Evolutionary conservation across 2,888 invertebrate species (phyloP), one percentile per base, ranked within the genome.

Genomic region (Sphaeridia pumilis): DNA sequence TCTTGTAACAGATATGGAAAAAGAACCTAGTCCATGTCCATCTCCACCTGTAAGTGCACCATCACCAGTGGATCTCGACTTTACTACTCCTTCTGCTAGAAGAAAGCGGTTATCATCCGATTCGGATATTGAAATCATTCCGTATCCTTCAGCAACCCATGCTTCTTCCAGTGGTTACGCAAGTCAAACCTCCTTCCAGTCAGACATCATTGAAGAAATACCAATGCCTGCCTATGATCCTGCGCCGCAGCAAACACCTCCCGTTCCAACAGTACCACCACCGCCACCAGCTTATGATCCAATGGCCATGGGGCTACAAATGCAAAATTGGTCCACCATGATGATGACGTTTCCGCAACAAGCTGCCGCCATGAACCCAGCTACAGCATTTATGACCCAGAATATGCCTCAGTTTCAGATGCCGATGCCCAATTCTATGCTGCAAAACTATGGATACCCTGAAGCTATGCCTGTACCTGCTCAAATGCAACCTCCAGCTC

Each of bases 1-100:
- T 27, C 22, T n/a, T 24, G 21, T 49, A 42, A n/a, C 38, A 63
- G 63, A 63, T 56, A 63, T 63, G 63, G 63, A 63, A 54, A 57
- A 56, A 46, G 59, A 53, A 54, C 49, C 54, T 10, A 64, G 61
- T 56, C 59, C 60, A 22, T 56, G 59, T 28, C 61, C 63, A 22
- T 47, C 59, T 14, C 63, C 63, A 25, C 60, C 63, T 10, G 55
- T 56, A 22, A 57, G 53, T 26, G 60, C 59, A 12, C 60, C 63
- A n/a, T 58, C 59, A 31, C 49, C 57, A 14, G 56, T 55, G 12
- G 60, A 58, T 24, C 55, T 57, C 14, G 51, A 51, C 21, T 27
- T 45, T 25, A 38, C 17, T 17, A 12, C 26, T 45, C 38, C 28
- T 26, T 12, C 51, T 26, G 14, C 57, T 52, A 2, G 52, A 48